Evolutionary conservation across 2,113 vertebrate genomes (phyloP), one percentile per base, ranked within the genome.

Genomic region (Hoplias malabaricus): DNA sequence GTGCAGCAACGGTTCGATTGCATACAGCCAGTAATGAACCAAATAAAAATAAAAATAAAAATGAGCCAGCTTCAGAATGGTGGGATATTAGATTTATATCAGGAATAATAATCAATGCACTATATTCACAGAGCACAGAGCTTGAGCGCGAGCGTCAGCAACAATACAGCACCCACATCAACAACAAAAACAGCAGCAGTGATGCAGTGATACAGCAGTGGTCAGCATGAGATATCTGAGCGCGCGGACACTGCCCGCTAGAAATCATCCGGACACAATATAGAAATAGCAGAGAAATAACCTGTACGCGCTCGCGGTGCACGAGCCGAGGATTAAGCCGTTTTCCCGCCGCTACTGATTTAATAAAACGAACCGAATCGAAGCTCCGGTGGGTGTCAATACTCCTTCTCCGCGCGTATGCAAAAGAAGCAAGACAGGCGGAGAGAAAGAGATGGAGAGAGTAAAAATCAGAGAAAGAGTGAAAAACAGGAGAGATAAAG

Each of bases 371-470:
- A 77, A 73, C 70, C 69, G 29, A 80, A 83, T 76, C n/a, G n/a
- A n/a, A n/a, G n/a, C n/a, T n/a, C n/a, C n/a, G n/a, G n/a, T n/a
- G n/a, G n/a, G n/a, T n/a, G n/a, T n/a, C n/a, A n/a, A n/a, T n/a
- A n/a, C 90, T 90, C 89, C 90, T 80, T 61, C 82, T 56, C 75
- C 77, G 79, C 71, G 23, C 87, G 68, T 74, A 80, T 79, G 80
- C 74, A 80, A 83, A 84, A 71, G 46, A 25, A 48, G n/a, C 48
- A 7, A 53, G 16, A 50, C 1, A 16, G 16, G 12, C 3, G 10
- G 3, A 42, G 40, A 50, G 46, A 50, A 19, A 50, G n/a, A 53
- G 48, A n/a, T n/a, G n/a, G n/a, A n/a, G n/a, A n/a, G n/a, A n/a
- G n/a, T n/a, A n/a, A n/a, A n/a, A n/a, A n/a, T n/a, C n/a, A n/a